Conservation (phyloP, 2,797 vertebrate genomes). For the Hypotaenidia philippensis region DNA sequence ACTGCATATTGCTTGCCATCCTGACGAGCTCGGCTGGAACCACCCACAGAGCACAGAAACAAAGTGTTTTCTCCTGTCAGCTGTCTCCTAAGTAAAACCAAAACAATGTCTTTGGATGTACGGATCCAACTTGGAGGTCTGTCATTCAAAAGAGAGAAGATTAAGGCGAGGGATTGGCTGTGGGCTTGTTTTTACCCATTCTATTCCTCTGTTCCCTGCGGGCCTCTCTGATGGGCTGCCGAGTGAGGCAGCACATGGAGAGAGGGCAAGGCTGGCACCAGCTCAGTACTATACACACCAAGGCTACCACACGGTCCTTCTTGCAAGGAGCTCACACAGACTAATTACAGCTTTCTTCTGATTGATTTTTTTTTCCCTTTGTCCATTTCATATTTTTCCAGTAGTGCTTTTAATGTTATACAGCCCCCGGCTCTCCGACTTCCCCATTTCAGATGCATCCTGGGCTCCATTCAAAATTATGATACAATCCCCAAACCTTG, state of each 20-base stretch:
- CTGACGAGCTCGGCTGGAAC: background rate
- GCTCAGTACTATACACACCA: background rate
- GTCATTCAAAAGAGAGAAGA: background rate
- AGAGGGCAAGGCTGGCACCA: background rate
- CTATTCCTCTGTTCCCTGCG: background rate
- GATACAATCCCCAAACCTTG: constrained; percentile 23
- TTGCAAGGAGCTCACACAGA: background rate
- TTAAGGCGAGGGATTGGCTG: background rate
- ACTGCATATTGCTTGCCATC: background rate
- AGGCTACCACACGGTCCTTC: background rate
- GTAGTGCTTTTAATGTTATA: constrained; percentile 15
- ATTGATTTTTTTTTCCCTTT: constrained; percentile 15
- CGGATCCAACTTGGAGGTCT: background rate
- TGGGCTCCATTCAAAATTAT: constrained; percentile 4
- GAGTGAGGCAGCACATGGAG: accelerated
- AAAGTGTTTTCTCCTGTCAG: background rate
- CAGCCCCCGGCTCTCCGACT: background rate
- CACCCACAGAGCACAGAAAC: background rate
- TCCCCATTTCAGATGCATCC: constrained; percentile 21
- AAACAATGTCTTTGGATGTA: accelerated
- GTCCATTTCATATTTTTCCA: background rate
- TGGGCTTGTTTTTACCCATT: background rate
- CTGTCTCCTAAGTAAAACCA: background rate
- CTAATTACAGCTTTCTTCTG: background rate
- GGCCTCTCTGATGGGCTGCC: background rate